A percentile compares a stretch with the other conserved stretches of the same genome.
phyloP scores from a whole-genome alignment of 2,113 vertebrate species.

The Geococcyx californianus region DNA sequence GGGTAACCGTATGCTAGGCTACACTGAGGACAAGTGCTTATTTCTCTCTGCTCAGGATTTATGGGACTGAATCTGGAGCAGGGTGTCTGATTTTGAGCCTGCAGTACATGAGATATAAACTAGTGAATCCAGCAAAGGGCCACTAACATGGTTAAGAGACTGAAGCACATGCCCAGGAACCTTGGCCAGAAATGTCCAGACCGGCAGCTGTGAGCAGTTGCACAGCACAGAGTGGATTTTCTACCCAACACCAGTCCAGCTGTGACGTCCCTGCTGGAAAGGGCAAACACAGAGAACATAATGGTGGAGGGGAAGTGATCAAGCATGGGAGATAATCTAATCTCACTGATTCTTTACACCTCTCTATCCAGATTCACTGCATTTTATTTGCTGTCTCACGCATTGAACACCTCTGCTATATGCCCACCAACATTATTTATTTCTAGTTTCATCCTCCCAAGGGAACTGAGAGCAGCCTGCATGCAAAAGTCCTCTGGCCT shows the following conservation, averaged over 20 bases:
- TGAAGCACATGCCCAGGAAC: neutral
- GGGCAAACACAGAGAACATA: accelerated
- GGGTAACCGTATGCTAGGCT: neutral
- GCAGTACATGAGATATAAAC: neutral
- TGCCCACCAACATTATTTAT: neutral
- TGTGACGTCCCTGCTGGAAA: neutral
- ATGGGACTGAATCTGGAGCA: neutral
- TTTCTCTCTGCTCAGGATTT: neutral
- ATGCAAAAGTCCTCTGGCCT: neutral
- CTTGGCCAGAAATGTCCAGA: neutral
- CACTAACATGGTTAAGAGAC: neutral
- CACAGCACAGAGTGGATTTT: neutral
- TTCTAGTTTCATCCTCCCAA: neutral
- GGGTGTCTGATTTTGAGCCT: neutral
- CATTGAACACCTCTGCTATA: neutral
- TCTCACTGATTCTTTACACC: neutral
- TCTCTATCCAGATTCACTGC: neutral
- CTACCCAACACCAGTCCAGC: neutral
- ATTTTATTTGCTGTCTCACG: neutral
- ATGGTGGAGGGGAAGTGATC: neutral
- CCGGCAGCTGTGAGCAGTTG: accelerated
- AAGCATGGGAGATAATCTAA: neutral
- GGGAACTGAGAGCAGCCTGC: neutral
- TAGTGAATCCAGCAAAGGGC: neutral
- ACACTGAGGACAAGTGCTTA: neutral